Percentiles rank a stretch among this genome's conserved stretches.
Evolutionary conservation across 2,797 vertebrate species (phyloP).

Genomic region (Centroberyx gerrardi): DNA sequence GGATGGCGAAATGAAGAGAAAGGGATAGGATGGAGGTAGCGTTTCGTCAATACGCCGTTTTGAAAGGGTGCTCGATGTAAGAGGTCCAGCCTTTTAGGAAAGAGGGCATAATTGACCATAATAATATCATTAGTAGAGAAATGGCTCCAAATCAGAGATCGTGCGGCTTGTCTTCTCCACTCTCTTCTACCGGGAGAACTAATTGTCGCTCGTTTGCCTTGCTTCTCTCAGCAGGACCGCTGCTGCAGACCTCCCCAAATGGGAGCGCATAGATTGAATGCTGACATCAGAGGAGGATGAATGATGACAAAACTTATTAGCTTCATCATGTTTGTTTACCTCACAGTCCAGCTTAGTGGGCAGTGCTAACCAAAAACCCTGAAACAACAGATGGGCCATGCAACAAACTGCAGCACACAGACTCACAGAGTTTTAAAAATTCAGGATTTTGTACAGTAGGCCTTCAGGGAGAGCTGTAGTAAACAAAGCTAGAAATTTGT

Average conservation of each 20-base stretch:
- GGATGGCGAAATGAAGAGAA: slow-evolving; percentile 1
- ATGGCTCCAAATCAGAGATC: slow-evolving; percentile 55
- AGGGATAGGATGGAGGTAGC: slow-evolving; percentile 23
- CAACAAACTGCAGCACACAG: slow-evolving; percentile 5
- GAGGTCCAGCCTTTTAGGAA: slow-evolving; percentile 20
- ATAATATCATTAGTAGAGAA: slow-evolving; percentile 56
- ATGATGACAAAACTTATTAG: background rate
- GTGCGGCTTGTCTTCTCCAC: slow-evolving; percentile 32
- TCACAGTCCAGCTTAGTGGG: slow-evolving; percentile 13
- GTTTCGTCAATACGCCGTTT: slow-evolving; percentile 6
- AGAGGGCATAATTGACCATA: slow-evolving; percentile 36
- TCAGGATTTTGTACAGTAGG: background rate
- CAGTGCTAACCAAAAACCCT: background rate
- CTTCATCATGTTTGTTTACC: slow-evolving; percentile 37
- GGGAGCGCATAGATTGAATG: slow-evolving; percentile 35
- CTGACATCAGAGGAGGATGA: background rate
- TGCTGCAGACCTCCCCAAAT: slow-evolving; percentile 30
- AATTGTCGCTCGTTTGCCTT: slow-evolving; percentile 56
- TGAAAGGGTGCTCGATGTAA: slow-evolving; percentile 21
- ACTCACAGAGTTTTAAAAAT: background rate
- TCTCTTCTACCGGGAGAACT: slow-evolving; percentile 45
- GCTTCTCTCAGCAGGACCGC: slow-evolving; percentile 32
- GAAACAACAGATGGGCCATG: background rate
- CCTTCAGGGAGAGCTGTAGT: background rate
- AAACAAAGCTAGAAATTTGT: slow-evolving; percentile 21